A percentile compares a stretch with the other conserved stretches of the same genome.
phyloP scores from a whole-genome alignment of 2,888 invertebrate species.

The Leistus spinibarbis region DNA sequence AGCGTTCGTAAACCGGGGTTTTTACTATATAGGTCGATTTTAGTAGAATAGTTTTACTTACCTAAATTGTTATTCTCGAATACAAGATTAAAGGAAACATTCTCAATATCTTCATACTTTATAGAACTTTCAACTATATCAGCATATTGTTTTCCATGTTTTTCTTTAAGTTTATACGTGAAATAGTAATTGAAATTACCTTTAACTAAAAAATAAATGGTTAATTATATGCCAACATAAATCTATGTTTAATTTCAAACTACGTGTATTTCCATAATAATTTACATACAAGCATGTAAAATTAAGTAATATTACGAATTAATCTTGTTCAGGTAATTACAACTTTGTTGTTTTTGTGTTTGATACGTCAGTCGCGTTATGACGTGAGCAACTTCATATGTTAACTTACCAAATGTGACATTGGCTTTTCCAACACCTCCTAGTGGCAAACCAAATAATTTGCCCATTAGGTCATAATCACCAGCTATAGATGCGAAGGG shows the following conservation, averaged over 20 bases:
- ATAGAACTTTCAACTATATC: neutral
- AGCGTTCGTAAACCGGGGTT: no score
- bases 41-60: neutral
- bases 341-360: no score
- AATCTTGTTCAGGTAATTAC: no score
- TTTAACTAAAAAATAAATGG: neutral
- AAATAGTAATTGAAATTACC: constrained; percentile 1
- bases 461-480: neutral
- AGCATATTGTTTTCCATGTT: constrained; percentile 16
- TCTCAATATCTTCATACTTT: neutral
- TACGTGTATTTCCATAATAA: no score
- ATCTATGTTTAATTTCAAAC: no score
- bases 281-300: no score
- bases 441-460: neutral
- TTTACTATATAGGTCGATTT: neutral
- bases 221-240: neutral
- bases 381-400: neutral
- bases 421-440: neutral
- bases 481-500: neutral
- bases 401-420: constrained; percentile 15
- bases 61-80: constrained; percentile 3
- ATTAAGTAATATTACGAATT: no score
- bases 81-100: constrained; percentile 1
- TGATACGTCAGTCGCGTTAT: no score
- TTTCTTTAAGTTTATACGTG: constrained; percentile 19